phyloP scores from a whole-genome alignment of 2,113 vertebrate species.

The Gallinago media region DNA sequence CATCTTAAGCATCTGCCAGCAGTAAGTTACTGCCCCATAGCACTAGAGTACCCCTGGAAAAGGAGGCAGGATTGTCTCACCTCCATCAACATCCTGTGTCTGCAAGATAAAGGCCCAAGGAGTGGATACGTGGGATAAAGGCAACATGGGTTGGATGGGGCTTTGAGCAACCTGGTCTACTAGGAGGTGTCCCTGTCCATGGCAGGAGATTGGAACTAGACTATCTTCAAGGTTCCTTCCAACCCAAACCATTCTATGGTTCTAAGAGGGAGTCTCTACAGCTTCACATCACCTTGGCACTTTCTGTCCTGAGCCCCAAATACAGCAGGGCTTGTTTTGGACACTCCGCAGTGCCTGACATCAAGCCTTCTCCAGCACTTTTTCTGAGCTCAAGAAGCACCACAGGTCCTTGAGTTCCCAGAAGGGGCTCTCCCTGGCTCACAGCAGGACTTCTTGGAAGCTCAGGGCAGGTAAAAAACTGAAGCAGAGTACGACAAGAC shows the following conservation, averaged over 20 bases:
- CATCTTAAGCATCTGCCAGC: background rate
- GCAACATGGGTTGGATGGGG: background rate
- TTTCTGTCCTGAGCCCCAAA: background rate
- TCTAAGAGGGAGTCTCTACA: background rate
- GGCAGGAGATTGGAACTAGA: background rate
- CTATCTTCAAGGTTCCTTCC: background rate
- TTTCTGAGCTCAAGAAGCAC: background rate
- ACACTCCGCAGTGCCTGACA: background rate
- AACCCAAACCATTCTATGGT: background rate
- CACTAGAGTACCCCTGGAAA: background rate
- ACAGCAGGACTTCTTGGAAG: background rate
- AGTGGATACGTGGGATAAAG: background rate
- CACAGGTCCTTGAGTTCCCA: background rate
- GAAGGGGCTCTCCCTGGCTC: background rate
- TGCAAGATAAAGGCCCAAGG: background rate
- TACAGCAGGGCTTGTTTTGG: background rate
- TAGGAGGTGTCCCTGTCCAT: background rate
- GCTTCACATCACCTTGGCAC: background rate
- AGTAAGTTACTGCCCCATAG: background rate
- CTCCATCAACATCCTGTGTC: background rate
- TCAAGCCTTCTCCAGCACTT: background rate
- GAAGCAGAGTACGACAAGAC: background rate
- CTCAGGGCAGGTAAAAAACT: background rate
- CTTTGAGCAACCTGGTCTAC: background rate
- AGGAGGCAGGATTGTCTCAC: background rate